Conservation (phyloP, 1,140 invertebrate species). For the Telenomus remus region DNA sequence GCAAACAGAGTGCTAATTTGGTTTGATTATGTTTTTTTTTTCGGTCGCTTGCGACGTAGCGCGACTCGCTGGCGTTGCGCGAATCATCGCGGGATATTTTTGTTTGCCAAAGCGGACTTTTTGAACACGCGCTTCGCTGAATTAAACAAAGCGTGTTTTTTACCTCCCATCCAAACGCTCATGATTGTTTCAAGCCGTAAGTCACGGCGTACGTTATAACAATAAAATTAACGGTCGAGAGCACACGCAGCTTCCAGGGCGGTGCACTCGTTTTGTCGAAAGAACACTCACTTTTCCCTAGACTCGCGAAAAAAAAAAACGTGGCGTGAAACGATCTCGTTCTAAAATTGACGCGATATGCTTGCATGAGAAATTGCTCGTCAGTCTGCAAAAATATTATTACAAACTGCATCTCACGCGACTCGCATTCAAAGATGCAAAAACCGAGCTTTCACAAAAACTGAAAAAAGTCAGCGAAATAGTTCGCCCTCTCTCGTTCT, state of each 20-base stretch:
- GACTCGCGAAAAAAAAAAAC: constrained; percentile 23
- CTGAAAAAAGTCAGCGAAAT: no score
- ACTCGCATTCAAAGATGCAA: background rate
- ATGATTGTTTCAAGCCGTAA: constrained; percentile 11
- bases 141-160: constrained; percentile 21
- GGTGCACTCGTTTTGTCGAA: constrained; percentile 34
- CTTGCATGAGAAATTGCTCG: constrained; percentile 25
- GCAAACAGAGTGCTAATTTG: constrained; percentile 2
- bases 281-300: constrained; percentile 32
- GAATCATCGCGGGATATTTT: background rate
- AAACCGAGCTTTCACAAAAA: background rate
- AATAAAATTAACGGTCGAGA: constrained; percentile 55
- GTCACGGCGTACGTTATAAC: constrained; percentile 40
- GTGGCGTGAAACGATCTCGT: constrained; percentile 32
- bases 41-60: no score
- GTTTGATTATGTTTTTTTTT: no score
- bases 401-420: background rate
- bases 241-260: constrained; percentile 43
- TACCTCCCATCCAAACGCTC: constrained; percentile 1
- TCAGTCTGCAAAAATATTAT: constrained; percentile 20
- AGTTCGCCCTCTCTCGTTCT: background rate
- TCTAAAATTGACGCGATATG: constrained; percentile 34
- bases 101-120: background rate
- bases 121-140: background rate
- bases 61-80: no score